These are phyloP conservation scores for Ornithoptera alexandrae DNA, from an alignment of 2,888 invertebrate species.

Conservation along the genomic window DNA sequence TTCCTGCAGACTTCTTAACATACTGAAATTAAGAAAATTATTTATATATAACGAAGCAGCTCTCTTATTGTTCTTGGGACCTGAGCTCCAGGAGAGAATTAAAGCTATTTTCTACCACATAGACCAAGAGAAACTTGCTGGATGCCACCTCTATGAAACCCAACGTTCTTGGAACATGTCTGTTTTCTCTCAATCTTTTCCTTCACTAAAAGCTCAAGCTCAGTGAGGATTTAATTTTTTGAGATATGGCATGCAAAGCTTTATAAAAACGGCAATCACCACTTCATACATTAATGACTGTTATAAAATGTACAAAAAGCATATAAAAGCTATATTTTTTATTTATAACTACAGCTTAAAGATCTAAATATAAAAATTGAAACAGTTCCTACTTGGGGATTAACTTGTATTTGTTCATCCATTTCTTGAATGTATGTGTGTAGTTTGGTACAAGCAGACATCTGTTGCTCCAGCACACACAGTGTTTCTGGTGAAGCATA, in stretches of 20 bases:
- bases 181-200: too few relatives aligned
- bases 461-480: conserved; percentile 90
- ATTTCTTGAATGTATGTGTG: conserved; percentile 93
- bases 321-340: background rate
- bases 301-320: too few relatives aligned
- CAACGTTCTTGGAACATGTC: too few relatives aligned
- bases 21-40: conserved; percentile 64
- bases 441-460: conserved; percentile 91
- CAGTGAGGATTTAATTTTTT: background rate
- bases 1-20: conserved; percentile 82
- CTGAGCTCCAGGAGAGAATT: too few relatives aligned
- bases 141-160: too few relatives aligned
- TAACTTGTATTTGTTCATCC: conserved; percentile 97
- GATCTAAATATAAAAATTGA: background rate
- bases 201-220: background rate
- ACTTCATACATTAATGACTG: too few relatives aligned
- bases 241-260: too few relatives aligned
- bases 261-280: too few relatives aligned
- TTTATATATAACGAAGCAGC: background rate
- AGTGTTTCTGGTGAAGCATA: conserved; percentile 94
- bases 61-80: too few relatives aligned
- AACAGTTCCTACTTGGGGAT: conserved; percentile 83
- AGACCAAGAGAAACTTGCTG: too few relatives aligned
- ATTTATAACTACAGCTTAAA: background rate
- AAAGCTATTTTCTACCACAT: too few relatives aligned